These are phyloP conservation scores for Blera fallax DNA, from an alignment of 2,888 invertebrate species.

Conservation along the genomic window DNA sequence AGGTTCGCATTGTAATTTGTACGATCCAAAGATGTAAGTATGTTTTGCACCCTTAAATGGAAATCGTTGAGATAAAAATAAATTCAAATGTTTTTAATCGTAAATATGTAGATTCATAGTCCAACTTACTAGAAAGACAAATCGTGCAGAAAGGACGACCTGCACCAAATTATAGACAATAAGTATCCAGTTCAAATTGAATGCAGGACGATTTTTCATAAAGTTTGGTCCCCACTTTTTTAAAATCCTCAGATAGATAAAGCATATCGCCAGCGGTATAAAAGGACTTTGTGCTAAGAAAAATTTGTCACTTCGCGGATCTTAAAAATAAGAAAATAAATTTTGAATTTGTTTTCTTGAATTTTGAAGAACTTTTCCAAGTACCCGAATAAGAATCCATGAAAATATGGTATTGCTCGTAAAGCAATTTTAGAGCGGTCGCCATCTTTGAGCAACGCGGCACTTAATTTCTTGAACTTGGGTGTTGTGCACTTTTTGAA, in stretches of 20 bases:
- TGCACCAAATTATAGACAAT: conserved; percentile 24
- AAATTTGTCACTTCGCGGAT: conserved; percentile 39
- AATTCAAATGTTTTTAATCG: too few species aligned
- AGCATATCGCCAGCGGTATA: neutral
- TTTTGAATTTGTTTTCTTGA: too few species aligned
- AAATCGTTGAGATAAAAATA: too few species aligned
- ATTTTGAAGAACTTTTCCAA: neutral
- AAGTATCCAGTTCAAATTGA: conserved; percentile 8
- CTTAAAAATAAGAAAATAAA: neutral
- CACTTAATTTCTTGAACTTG: too few species aligned
- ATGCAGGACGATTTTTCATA: conserved; percentile 39
- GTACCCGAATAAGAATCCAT: too few species aligned
- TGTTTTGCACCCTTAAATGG: neutral
- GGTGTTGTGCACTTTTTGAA: too few species aligned
- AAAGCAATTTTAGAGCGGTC: too few species aligned
- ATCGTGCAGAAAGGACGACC: neutral
- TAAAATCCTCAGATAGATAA: conserved; percentile 12
- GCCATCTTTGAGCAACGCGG: too few species aligned
- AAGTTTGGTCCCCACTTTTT: conserved; percentile 21
- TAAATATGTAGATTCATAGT: too few species aligned
- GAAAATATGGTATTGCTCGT: too few species aligned
- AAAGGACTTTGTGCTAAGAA: conserved; percentile 7
- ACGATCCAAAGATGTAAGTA: conserved; percentile 18
- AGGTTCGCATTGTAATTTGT: conserved; percentile 26
- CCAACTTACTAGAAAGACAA: neutral